phyloP scores from a whole-genome alignment of 2,113 vertebrate species.

The Macquaria australasica region DNA sequence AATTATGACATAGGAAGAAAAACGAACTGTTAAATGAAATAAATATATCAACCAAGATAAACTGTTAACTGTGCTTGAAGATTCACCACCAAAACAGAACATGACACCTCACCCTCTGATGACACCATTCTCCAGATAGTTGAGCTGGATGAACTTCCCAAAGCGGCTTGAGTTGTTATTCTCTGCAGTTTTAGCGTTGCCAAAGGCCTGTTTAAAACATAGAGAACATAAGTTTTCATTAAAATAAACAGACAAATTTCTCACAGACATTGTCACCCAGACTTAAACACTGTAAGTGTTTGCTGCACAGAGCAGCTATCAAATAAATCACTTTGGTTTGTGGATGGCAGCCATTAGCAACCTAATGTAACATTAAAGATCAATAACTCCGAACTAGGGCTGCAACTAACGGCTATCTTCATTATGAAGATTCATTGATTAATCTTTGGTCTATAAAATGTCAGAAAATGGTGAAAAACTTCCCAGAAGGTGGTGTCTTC shows the following conservation, averaged over 20 bases:
- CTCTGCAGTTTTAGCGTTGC: constrained; percentile 93
- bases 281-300: constrained; percentile 32
- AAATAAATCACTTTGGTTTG: constrained; percentile 6
- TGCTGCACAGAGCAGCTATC: not conserved
- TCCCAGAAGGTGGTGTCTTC: not conserved
- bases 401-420: not conserved
- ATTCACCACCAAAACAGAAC: not conserved
- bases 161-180: constrained; percentile 99
- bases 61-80: not conserved
- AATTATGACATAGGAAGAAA: not conserved
- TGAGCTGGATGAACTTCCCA: constrained; percentile 97
- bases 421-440: not conserved
- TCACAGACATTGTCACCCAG: constrained; percentile 23
- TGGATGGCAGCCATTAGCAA: not conserved
- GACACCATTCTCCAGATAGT: constrained; percentile 94
- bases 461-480: not conserved
- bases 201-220: constrained; percentile 89
- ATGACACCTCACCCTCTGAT: constrained; percentile 90
- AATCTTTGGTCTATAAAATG: not conserved
- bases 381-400: not conserved
- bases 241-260: constrained; percentile 33
- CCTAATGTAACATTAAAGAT: not conserved
- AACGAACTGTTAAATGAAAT: not conserved
- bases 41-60: constrained; percentile 9
- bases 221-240: constrained; percentile 25